Evolutionary conservation across 2,888 invertebrate genomes (phyloP).

Genomic region (Epiblema foenella): DNA sequence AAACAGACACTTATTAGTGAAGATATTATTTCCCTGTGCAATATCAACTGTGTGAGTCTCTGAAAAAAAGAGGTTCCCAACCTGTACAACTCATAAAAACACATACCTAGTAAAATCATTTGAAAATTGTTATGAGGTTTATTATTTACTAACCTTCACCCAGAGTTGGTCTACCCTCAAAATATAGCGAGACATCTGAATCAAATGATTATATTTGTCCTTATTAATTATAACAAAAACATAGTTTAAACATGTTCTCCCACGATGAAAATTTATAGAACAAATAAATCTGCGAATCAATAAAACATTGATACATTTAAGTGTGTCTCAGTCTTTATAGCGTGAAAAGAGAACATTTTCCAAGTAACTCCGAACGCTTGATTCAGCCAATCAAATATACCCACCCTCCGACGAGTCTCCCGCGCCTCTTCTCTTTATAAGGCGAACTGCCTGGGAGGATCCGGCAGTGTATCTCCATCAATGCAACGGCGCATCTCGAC

Average conservation of each 20-base stretch:
- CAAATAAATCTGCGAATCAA: not conserved
- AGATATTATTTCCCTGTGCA: not conserved
- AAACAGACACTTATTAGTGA: not conserved
- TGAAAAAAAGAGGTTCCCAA: not conserved
- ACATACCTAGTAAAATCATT: too few relatives aligned
- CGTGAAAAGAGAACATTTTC: conserved; percentile 78
- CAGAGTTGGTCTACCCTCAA: too few relatives aligned
- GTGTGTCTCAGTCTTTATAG: conserved; percentile 73
- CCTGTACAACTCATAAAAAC: not conserved
- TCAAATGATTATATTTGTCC: too few relatives aligned
- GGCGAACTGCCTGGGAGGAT: conserved; percentile 60
- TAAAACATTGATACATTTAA: conserved; percentile 46
- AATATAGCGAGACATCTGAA: too few relatives aligned
- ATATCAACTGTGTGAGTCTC: not conserved
- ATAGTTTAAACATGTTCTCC: not conserved
- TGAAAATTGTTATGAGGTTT: not conserved
- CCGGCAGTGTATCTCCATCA: conserved; percentile 69
- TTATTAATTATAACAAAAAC: not conserved
- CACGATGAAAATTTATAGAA: not conserved
- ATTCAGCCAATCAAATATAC: conserved; percentile 88
- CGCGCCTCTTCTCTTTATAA: conserved; percentile 83
- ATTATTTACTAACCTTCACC: not conserved
- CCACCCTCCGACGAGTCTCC: conserved; percentile 79
- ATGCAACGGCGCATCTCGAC: conserved; percentile 61
- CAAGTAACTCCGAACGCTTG: conserved; percentile 86